Conservation (phyloP, 2,113 vertebrate genomes). For the Sakesphorus luctuosus region DNA sequence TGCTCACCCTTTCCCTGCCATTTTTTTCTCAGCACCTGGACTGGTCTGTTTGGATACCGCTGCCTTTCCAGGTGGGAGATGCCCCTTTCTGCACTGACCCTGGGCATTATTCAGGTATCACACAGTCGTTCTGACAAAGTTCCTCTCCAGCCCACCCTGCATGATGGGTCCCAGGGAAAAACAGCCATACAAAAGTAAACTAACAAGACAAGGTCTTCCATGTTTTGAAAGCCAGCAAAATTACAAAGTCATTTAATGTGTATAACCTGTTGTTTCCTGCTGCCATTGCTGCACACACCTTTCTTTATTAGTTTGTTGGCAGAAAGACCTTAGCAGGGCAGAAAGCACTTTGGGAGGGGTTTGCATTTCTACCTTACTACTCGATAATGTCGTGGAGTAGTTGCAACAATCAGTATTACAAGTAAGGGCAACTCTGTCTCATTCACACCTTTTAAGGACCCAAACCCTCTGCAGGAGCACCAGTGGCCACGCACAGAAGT, state of each 20-base stretch:
- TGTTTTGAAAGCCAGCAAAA: background rate
- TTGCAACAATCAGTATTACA: fast-evolving
- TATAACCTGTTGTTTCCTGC: background rate
- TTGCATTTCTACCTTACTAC: background rate
- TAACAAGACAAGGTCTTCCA: background rate
- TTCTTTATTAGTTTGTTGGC: background rate
- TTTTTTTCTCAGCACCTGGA: background rate
- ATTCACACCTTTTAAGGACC: background rate
- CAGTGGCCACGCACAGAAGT: background rate
- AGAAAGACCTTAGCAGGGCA: background rate
- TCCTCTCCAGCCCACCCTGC: background rate
- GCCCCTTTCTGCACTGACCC: background rate
- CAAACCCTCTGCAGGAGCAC: background rate
- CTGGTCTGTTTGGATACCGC: background rate
- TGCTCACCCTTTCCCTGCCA: too few species aligned
- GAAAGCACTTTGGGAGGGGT: background rate
- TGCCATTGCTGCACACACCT: background rate
- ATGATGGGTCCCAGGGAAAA: background rate
- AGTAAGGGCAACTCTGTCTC: background rate
- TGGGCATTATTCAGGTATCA: background rate
- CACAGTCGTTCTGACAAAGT: background rate
- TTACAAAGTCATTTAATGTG: background rate
- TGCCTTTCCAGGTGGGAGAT: background rate
- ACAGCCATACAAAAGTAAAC: background rate
- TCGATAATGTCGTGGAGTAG: background rate